These are phyloP conservation scores for Muschampia plurimacula DNA, from an alignment of 2,888 invertebrate genomes.

Conservation along the genomic window DNA sequence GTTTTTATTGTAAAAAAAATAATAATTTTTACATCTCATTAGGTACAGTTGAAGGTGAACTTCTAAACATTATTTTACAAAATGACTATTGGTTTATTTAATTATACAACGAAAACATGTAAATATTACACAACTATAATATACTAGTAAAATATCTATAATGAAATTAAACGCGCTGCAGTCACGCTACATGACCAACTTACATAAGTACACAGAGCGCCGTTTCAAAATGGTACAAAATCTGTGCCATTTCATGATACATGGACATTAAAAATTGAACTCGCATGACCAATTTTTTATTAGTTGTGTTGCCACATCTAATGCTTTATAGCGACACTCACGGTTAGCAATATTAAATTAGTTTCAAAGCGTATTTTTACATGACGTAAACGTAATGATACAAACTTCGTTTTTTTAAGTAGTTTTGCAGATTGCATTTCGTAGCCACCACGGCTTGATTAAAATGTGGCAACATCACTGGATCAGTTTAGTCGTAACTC, in stretches of 20 bases:
- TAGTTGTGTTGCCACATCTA: slow-evolving; percentile 15
- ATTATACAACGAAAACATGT: slow-evolving; percentile 40
- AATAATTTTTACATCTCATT: slow-evolving; percentile 24
- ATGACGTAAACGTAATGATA: slow-evolving; percentile 11
- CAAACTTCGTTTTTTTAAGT: neutral
- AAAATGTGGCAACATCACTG: neutral
- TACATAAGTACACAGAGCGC: slow-evolving; percentile 9
- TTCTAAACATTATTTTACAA: slow-evolving; percentile 35
- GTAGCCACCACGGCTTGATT: neutral
- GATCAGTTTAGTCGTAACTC: neutral
- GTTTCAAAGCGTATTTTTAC: slow-evolving; percentile 6
- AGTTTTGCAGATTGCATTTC: neutral
- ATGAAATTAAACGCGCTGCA: slow-evolving; percentile 16
- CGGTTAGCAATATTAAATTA: slow-evolving; percentile 5
- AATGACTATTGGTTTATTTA: slow-evolving; percentile 27
- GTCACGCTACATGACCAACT: slow-evolving; percentile 22
- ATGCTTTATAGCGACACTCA: neutral
- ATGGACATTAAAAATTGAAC: slow-evolving; percentile 18
- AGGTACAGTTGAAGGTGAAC: slow-evolving; percentile 29
- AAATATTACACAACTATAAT: slow-evolving; percentile 46
- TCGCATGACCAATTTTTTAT: slow-evolving; percentile 21
- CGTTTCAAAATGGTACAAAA: slow-evolving; percentile 16
- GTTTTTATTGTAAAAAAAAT: too few species aligned
- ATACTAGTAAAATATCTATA: slow-evolving; percentile 46
- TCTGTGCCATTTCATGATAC: slow-evolving; percentile 26